phyloP scores from a whole-genome alignment of 2,113 vertebrate species.

The Corythornis madagascariensis region DNA sequence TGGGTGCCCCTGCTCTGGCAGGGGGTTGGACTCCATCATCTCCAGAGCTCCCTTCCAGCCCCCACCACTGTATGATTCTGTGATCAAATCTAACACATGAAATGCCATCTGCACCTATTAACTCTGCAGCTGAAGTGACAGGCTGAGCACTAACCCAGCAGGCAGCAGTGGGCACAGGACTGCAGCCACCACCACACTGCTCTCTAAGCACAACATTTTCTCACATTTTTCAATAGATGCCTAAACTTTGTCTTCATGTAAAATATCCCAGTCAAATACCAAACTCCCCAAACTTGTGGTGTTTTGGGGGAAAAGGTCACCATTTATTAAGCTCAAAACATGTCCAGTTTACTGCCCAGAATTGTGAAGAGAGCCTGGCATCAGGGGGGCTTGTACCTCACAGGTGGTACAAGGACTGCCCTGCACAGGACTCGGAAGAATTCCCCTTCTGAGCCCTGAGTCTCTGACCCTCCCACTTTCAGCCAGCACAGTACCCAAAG shows the following conservation, averaged over 20 bases:
- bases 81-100: background rate
- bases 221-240: background rate
- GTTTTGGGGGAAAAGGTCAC: background rate
- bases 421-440: accelerated
- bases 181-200: background rate
- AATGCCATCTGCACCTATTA: background rate
- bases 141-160: background rate
- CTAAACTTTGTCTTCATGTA: background rate
- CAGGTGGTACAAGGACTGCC: background rate
- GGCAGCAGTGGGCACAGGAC: background rate
- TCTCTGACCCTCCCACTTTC: background rate
- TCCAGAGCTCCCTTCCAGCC: too few species aligned
- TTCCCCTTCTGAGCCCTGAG: background rate
- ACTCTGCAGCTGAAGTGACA: background rate
- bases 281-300: background rate
- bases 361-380: background rate
- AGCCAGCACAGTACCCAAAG: background rate
- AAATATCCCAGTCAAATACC: background rate
- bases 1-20: too few species aligned
- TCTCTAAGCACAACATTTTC: background rate
- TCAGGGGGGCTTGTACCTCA: background rate
- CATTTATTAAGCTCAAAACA: background rate
- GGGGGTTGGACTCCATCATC: too few species aligned
- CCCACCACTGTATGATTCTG: too few species aligned
- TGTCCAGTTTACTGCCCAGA: background rate